Evolutionary conservation across 2,888 invertebrate species (phyloP).

Genomic region (Auanema freiburgensis): DNA sequence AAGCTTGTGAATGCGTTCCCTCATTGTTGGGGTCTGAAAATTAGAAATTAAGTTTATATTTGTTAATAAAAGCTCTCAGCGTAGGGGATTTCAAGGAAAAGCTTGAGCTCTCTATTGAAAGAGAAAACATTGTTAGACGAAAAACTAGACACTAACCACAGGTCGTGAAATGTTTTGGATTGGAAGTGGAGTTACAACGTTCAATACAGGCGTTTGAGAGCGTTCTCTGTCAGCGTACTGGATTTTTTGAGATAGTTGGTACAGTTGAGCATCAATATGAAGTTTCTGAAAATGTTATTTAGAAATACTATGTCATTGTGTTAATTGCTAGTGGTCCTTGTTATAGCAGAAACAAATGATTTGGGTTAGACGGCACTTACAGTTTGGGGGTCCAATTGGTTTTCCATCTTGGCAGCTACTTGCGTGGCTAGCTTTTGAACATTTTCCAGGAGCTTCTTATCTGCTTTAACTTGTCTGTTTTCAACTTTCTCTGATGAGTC

Average conservation of each 20-base stretch:
- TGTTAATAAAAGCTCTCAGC: neutral
- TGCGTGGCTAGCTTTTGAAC: too few relatives aligned
- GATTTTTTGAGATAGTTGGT: slow-evolving; percentile 36
- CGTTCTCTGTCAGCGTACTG: slow-evolving; percentile 34
- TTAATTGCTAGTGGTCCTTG: too few relatives aligned
- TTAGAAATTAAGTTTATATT: neutral
- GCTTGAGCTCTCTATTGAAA: too few relatives aligned
- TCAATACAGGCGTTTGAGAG: slow-evolving; percentile 16
- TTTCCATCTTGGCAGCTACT: too few relatives aligned
- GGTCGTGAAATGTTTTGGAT: slow-evolving; percentile 43
- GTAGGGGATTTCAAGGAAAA: too few relatives aligned
- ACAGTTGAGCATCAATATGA: slow-evolving; percentile 49
- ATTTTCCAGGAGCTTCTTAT: too few relatives aligned
- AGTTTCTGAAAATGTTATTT: slow-evolving; percentile 36
- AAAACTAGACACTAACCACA: slow-evolving; percentile 25
- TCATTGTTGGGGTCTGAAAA: slow-evolving; percentile 36
- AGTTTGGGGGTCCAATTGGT: too few relatives aligned
- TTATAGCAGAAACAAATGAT: too few relatives aligned
- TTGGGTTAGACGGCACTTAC: too few relatives aligned
- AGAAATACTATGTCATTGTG: too few relatives aligned
- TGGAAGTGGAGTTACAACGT: slow-evolving; percentile 44
- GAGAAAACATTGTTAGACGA: neutral
- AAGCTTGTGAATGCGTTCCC: slow-evolving; percentile 56
- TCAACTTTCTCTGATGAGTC: too few relatives aligned
- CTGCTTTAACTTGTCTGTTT: too few relatives aligned